phyloP scores from a whole-genome alignment of 2,888 invertebrate species.

The Microdon myrmicae region DNA sequence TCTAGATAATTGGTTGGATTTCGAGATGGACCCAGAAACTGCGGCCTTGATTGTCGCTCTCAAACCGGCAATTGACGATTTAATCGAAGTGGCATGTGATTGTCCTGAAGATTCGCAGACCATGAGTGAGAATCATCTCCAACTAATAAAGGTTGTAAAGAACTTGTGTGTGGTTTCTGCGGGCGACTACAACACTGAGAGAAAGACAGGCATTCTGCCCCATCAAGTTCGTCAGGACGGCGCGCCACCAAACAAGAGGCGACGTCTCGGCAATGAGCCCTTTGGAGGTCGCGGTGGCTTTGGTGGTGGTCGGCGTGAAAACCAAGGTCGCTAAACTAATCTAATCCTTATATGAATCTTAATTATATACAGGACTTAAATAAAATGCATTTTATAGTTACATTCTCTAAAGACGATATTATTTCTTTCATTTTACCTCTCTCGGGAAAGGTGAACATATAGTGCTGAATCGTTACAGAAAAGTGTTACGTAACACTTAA shows the following conservation, averaged over 20 bases:
- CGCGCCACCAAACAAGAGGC: conserved; percentile 54
- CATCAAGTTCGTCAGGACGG: conserved; percentile 57
- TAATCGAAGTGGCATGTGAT: conserved; percentile 82
- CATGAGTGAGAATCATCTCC: conserved; percentile 56
- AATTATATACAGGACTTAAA: too few relatives aligned
- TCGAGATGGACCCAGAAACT: conserved; percentile 81
- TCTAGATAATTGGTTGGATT: conserved; percentile 93
- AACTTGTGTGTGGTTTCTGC: conserved; percentile 81
- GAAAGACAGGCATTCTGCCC: conserved; percentile 66
- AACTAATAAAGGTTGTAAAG: conserved; percentile 77
- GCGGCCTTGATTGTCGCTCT: conserved; percentile 88
- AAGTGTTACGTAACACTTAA: too few relatives aligned
- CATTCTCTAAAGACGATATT: too few relatives aligned
- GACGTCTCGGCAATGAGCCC: conserved; percentile 52
- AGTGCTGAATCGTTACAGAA: too few relatives aligned
- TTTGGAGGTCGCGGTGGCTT: conserved; percentile 55
- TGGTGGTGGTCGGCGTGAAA: too few relatives aligned
- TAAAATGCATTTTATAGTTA: too few relatives aligned
- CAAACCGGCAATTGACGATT: conserved; percentile 86
- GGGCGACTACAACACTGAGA: conserved; percentile 76
- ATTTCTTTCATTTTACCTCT: too few relatives aligned
- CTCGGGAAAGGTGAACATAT: too few relatives aligned
- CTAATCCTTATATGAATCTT: too few relatives aligned
- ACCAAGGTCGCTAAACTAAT: too few relatives aligned
- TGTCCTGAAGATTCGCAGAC: conserved; percentile 81